Conservation (phyloP, 2,113 vertebrate genomes). For the Terrapene triunguis region DNA sequence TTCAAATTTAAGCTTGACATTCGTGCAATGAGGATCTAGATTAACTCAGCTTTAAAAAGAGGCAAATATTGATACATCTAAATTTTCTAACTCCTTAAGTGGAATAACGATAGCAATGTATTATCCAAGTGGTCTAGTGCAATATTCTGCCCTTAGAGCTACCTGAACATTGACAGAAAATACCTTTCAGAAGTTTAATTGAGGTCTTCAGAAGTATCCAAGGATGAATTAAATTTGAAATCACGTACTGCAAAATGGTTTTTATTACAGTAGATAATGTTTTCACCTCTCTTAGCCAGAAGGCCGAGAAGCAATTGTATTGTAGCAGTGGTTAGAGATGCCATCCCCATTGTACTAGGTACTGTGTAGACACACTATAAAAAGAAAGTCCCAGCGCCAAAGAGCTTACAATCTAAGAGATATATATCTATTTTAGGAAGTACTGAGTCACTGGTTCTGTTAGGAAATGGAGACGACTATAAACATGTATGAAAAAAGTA, state of each 20-base stretch:
- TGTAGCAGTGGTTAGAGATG: neutral
- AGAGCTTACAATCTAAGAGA: neutral
- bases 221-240: neutral
- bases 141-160: neutral
- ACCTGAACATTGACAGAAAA: neutral
- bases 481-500: neutral
- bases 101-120: neutral
- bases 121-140: neutral
- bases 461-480: neutral
- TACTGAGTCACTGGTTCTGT: fast-evolving
- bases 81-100: neutral
- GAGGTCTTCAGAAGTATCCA: neutral
- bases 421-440: neutral
- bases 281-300: no score
- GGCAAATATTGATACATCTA: neutral
- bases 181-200: neutral
- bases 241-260: neutral
- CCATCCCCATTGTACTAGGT: neutral
- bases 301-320: no score
- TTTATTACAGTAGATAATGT: neutral
- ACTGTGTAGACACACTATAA: neutral
- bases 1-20: neutral
- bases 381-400: neutral
- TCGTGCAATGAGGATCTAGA: neutral
- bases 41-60: fast-evolving